Conservation (phyloP, 2,113 vertebrate species). For the Elaphurus davidianus region DNA sequence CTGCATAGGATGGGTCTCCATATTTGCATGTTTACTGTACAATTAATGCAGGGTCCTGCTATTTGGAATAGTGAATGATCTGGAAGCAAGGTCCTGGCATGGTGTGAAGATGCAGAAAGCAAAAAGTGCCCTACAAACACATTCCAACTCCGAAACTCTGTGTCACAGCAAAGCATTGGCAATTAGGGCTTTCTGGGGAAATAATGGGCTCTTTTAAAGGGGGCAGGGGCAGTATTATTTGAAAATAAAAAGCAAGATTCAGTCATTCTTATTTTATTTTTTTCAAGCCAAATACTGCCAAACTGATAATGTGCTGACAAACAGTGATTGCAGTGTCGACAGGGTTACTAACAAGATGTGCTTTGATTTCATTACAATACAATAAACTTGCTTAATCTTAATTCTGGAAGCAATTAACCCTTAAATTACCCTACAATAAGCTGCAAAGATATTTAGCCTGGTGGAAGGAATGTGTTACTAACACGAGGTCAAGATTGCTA, state of each 20-base stretch:
- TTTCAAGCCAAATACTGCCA: not conserved
- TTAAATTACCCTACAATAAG: not conserved
- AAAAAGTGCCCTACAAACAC: not conserved
- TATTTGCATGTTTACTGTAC: not conserved
- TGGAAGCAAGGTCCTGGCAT: not conserved
- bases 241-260: not conserved
- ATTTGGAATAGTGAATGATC: not conserved
- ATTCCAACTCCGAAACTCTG: too few species aligned
- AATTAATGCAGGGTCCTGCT: too few species aligned
- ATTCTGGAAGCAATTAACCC: slow-evolving; percentile 29
- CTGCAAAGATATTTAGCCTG: not conserved
- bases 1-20: not conserved
- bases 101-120: not conserved
- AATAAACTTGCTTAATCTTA: not conserved
- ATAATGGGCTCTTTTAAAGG: not conserved
- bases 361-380: slow-evolving; percentile 33
- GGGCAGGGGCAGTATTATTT: not conserved
- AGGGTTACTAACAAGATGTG: not conserved
- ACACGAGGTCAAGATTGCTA: not conserved
- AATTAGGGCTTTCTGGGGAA: not conserved
- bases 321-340: not conserved
- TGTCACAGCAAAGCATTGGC: too few species aligned
- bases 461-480: not conserved
- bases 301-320: not conserved
- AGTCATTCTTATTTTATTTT: not conserved